Evolutionary conservation across 2,797 vertebrate species (phyloP).

Genomic region (Rhabdophis nuchalis): DNA sequence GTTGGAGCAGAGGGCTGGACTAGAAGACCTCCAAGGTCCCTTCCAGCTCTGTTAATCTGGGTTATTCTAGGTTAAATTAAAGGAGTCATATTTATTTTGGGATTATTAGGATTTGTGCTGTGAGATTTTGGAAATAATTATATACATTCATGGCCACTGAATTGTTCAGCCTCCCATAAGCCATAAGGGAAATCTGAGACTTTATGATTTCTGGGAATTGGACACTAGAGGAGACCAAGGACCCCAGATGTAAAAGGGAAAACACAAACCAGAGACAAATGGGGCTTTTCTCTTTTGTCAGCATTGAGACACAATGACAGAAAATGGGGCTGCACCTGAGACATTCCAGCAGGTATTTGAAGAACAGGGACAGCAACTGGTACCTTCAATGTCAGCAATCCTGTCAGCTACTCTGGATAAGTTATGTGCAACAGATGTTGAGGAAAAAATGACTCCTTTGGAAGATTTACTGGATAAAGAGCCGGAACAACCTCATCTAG

Average conservation of each 20-base stretch:
- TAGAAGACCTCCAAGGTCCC: not conserved
- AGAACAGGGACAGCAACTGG: not conserved
- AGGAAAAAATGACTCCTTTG: not conserved
- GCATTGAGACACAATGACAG: not conserved
- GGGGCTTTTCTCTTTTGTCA: not conserved
- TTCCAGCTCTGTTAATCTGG: not conserved
- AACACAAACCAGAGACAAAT: not conserved
- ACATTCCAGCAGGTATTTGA: not conserved
- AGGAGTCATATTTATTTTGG: not conserved
- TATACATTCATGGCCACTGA: not conserved
- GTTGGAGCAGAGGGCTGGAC: not conserved
- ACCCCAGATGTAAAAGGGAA: not conserved
- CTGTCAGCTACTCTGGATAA: not conserved
- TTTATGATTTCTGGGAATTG: not conserved
- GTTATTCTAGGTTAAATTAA: not conserved
- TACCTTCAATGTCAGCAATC: not conserved
- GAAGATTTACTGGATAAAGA: not conserved
- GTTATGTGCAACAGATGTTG: not conserved
- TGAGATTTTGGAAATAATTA: not conserved
- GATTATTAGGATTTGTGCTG: not conserved
- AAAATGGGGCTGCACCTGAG: not conserved
- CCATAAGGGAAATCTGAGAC: not conserved
- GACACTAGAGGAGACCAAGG: not conserved
- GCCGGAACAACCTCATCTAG: not conserved
- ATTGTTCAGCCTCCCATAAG: not conserved